phyloP scores from a whole-genome alignment of 2,888 invertebrate species.

The Andrena bicolor region DNA sequence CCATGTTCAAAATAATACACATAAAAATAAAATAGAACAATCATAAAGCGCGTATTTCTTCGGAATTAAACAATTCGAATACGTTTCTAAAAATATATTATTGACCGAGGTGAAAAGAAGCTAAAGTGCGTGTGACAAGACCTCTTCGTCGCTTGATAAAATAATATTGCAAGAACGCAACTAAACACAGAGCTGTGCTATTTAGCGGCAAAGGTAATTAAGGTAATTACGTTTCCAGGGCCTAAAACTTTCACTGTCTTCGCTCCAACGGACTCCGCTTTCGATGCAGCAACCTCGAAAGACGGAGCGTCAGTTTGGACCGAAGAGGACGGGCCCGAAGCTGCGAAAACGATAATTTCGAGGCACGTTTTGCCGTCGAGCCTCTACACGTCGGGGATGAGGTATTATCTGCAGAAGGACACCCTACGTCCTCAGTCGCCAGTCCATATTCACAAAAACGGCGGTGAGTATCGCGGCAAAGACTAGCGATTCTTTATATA shows the following conservation, averaged over 20 bases:
- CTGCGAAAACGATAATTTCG: slow-evolving; percentile 90
- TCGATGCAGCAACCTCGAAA: slow-evolving; percentile 86
- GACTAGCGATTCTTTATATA: not conserved
- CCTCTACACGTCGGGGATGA: slow-evolving; percentile 94
- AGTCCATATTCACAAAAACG: slow-evolving; percentile 92
- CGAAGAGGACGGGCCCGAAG: slow-evolving; percentile 81
- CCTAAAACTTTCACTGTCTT: slow-evolving; percentile 94
- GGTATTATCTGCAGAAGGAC: slow-evolving; percentile 94
- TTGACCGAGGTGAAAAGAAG: not conserved
- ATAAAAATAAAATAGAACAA: too few species aligned
- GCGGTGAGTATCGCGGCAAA: slow-evolving; percentile 86
- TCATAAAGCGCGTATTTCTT: too few species aligned
- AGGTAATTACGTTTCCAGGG: slow-evolving; percentile 85
- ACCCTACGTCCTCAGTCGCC: slow-evolving; percentile 91
- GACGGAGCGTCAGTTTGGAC: slow-evolving; percentile 85
- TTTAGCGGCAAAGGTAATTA: not conserved
- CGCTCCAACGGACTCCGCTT: slow-evolving; percentile 93
- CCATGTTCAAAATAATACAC: not conserved
- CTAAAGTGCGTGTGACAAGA: too few species aligned
- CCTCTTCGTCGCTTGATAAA: too few species aligned
- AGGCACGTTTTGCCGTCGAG: slow-evolving; percentile 92
- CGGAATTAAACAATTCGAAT: not conserved
- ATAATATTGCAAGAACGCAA: not conserved
- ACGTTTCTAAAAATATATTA: not conserved
- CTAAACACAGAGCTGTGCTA: not conserved